These are phyloP conservation scores for Drosophila rufa DNA, from an alignment of 1,140 invertebrate species.

Conservation along the genomic window DNA sequence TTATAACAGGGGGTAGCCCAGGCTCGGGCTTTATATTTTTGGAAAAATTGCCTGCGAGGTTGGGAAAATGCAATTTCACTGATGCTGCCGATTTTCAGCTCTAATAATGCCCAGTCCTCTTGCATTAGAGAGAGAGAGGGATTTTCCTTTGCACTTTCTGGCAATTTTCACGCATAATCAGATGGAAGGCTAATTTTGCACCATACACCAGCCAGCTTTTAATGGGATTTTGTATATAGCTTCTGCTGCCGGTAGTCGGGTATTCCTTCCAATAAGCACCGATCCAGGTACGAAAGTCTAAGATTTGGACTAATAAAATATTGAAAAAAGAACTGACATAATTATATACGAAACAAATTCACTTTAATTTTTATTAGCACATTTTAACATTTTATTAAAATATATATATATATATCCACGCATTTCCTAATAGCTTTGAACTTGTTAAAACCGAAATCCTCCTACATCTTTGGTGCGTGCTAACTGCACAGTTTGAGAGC, in stretches of 20 bases:
- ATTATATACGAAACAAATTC: no score
- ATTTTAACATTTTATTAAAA: no score
- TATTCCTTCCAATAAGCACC: no score
- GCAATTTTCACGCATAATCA: constrained; percentile 18
- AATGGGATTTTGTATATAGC: not conserved
- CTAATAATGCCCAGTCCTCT: constrained; percentile 13
- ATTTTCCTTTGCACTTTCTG: constrained; percentile 17
- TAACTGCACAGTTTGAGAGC: constrained; percentile 46
- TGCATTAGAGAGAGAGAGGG: not conserved
- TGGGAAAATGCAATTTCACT: constrained; percentile 34
- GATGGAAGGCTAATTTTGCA: not conserved
- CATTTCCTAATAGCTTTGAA: not conserved
- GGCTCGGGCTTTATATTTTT: constrained; percentile 11
- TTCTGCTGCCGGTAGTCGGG: not conserved
- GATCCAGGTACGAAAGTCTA: no score
- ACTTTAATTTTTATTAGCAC: no score
- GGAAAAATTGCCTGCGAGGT: constrained; percentile 5
- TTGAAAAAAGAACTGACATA: no score
- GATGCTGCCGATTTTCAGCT: constrained; percentile 20
- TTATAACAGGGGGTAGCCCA: constrained; percentile 8
- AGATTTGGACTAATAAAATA: no score
- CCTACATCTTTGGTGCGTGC: constrained; percentile 13
- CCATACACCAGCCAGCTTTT: not conserved
- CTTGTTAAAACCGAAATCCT: not conserved
- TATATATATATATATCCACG: no score